Percentiles rank a stretch among this genome's conserved stretches.
Evolutionary conservation across 2,797 vertebrate genomes (phyloP).

Genomic region (Notoglanidium macrostoma): DNA sequence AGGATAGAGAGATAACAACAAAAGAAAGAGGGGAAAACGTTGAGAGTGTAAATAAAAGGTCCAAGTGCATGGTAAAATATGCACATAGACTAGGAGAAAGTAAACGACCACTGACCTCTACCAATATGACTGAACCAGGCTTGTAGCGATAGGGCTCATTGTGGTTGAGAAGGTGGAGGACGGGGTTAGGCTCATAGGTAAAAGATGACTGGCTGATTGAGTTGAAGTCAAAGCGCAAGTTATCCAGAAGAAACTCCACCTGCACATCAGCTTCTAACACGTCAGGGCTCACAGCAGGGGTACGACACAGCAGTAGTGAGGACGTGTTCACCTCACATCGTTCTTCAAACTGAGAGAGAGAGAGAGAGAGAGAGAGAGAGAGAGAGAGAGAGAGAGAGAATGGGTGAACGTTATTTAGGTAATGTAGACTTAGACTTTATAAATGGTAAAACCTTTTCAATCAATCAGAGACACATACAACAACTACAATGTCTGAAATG

Average conservation of each 20-base stretch:
- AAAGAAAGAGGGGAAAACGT: background rate
- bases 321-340: constrained; percentile 87
- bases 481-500: background rate
- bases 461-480: background rate
- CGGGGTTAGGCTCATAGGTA: constrained; percentile 86
- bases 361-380: constrained; percentile 20
- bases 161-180: constrained; percentile 81
- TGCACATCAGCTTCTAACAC: constrained; percentile 70
- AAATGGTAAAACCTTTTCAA: background rate
- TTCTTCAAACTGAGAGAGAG: constrained; percentile 79
- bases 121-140: constrained; percentile 93
- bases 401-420: background rate
- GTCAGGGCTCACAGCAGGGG: constrained; percentile 80
- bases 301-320: constrained; percentile 84
- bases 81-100: background rate
- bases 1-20: background rate
- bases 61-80: background rate
- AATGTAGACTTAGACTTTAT: background rate
- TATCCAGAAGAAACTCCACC: constrained; percentile 92
- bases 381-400: constrained; percentile 1
- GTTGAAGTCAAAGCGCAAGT: constrained; percentile 86
- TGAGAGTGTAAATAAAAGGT: background rate
- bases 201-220: constrained; percentile 79
- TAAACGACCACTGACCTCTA: constrained; percentile 80
- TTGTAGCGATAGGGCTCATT: constrained; percentile 89